Conservation (phyloP, 2,113 vertebrate genomes). For the Podarcis muralis region DNA sequence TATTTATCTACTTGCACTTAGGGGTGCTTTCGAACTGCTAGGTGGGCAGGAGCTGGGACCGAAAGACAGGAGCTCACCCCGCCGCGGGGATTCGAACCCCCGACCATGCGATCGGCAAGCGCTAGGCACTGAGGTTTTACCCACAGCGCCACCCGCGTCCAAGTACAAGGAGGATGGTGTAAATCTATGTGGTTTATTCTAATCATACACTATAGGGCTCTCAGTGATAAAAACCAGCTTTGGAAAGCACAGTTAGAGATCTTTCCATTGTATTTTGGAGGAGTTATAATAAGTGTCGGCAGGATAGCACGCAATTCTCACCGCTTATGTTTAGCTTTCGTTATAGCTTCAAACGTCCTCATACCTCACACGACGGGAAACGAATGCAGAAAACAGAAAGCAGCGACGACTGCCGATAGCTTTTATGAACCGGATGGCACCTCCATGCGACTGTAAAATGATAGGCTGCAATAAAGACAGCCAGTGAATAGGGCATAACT, state of each 20-base stretch:
- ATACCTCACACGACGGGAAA: not conserved
- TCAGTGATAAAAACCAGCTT: not conserved
- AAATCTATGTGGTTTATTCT: not conserved
- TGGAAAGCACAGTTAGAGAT: not conserved
- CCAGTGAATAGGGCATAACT: not conserved
- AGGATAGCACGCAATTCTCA: not conserved
- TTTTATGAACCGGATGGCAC: not conserved
- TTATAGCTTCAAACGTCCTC: fast-evolving
- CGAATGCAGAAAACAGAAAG: not conserved
- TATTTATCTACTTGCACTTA: too few species aligned
- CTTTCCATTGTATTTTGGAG: not conserved
- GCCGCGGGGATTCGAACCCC: too few species aligned
- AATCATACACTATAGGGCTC: not conserved
- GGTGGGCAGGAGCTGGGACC: too few species aligned
- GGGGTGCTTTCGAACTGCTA: too few species aligned
- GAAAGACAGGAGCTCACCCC: too few species aligned
- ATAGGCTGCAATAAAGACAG: not conserved
- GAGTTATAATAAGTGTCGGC: not conserved
- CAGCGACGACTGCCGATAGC: not conserved
- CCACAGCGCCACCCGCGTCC: too few species aligned
- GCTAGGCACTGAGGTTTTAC: too few species aligned
- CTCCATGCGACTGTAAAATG: not conserved
- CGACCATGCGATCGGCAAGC: too few species aligned
- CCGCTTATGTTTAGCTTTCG: not conserved
- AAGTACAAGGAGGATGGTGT: not conserved